These are phyloP conservation scores for Noctua janthe DNA, from an alignment of 2,888 invertebrate genomes.

Conservation along the genomic window DNA sequence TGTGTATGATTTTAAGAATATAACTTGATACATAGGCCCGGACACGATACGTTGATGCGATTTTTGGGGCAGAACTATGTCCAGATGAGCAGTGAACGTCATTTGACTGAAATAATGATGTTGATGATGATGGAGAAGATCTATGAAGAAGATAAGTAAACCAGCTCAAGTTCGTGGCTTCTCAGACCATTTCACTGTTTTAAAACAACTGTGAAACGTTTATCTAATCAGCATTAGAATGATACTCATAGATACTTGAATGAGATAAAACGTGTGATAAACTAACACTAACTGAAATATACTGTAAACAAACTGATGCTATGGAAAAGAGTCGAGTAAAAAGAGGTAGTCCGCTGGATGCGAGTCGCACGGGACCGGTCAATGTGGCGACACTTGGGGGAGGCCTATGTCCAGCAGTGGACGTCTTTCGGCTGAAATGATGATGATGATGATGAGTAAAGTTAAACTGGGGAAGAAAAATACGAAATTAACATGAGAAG, in stretches of 20 bases:
- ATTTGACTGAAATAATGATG: background rate
- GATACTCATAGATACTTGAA: constrained; percentile 3
- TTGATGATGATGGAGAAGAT: background rate
- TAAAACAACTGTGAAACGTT: constrained; percentile 7
- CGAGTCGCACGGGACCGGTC: no score
- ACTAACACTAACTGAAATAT: background rate
- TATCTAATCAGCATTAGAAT: constrained; percentile 56
- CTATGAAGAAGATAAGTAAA: no score
- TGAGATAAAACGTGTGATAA: constrained; percentile 37
- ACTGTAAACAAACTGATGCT: background rate
- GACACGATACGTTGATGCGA: no score
- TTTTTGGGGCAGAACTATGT: no score
- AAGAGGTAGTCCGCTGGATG: no score
- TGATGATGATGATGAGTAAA: background rate
- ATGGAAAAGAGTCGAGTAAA: background rate
- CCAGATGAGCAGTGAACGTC: background rate
- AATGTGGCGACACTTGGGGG: no score
- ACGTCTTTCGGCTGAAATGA: no score
- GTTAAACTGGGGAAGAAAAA: background rate
- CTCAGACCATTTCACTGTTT: constrained; percentile 17
- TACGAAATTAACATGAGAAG: background rate
- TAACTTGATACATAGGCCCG: no score
- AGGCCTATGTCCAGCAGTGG: no score
- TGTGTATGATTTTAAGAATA: no score
- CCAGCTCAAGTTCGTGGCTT: background rate